Conservation (phyloP, 2,113 vertebrate species). For the Nesoenas mayeri region DNA sequence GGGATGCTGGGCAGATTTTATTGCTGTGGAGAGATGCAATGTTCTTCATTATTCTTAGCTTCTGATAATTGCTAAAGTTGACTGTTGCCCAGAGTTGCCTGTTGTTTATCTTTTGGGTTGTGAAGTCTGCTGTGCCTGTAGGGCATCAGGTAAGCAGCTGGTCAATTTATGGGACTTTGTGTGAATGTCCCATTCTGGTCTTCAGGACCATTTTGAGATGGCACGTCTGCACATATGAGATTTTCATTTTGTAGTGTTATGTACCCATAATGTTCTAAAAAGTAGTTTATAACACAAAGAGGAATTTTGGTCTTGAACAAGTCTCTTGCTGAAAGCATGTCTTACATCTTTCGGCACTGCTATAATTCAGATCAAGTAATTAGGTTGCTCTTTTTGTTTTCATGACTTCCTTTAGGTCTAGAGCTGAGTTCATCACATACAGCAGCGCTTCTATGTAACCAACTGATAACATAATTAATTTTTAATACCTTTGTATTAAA, state of each 20-base stretch:
- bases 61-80: neutral
- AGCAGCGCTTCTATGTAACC: neutral
- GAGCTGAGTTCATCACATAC: neutral
- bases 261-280: neutral
- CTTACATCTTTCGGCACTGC: neutral
- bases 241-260: neutral
- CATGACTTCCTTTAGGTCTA: neutral
- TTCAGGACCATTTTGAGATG: neutral
- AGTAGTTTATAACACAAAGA: neutral
- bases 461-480: neutral
- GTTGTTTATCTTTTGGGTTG: neutral
- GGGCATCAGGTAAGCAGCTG: neutral
- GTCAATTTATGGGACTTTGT: slow-evolving; percentile 18
- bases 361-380: neutral
- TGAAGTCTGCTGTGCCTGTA: neutral
- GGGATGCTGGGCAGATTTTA: neutral
- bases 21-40: neutral
- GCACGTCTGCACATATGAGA: neutral
- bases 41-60: slow-evolving; percentile 35
- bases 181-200: neutral
- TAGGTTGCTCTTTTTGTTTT: neutral
- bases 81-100: neutral
- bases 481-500: neutral
- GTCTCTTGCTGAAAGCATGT: neutral
- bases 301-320: neutral